Evolutionary conservation across 2,797 vertebrate genomes (phyloP), one percentile per base, ranked within the genome.

Genomic region (Typhlichthys eigenmanni): DNA sequence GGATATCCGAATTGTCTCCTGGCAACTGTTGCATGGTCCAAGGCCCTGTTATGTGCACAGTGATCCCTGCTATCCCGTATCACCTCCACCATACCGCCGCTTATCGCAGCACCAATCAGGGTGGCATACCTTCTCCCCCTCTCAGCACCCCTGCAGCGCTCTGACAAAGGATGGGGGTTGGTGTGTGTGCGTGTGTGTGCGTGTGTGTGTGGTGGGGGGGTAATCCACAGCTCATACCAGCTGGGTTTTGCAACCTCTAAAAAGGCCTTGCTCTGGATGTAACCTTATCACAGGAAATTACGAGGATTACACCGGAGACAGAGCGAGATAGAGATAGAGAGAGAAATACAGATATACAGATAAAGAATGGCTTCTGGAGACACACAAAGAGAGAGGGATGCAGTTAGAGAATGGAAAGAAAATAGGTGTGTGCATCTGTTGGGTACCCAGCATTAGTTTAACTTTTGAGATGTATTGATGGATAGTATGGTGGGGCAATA

Each of bases 231-330:
- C 52, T 60, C 34, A 24, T 58, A 71, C 69, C 67, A 79, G 61
- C 74, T 66, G 56, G 60, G 55, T 60, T 68, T 66, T 62, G 72
- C 68, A 70, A 66, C 29, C 47, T 60, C 64, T 69, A 75, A 76
- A 72, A 63, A 66, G 62, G 58, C 61, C 38, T 29, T 62, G 74
- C 68, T 61, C 64, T 64, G 63, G 72, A 62, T 77, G 58, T 79
- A 74, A 78, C 74, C 79, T 68, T 61, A 77, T 78, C 74, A 71
- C 75, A 80, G 83, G 82, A 85, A 86, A 82, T 82, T 81, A 70
- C 62, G 78, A 69, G 78, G 79, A 80, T 82, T 75, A 78, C 68
- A 64, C 52, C n/a, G 62, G 55, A 71, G 59, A 60, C 17, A 48
- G 62, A 56, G 5, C 43, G 32, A 38, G 49, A 61, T 11, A 13